Evolutionary conservation across 2,797 vertebrate species (phyloP).

Genomic region (Euphonia xanthogaster): DNA sequence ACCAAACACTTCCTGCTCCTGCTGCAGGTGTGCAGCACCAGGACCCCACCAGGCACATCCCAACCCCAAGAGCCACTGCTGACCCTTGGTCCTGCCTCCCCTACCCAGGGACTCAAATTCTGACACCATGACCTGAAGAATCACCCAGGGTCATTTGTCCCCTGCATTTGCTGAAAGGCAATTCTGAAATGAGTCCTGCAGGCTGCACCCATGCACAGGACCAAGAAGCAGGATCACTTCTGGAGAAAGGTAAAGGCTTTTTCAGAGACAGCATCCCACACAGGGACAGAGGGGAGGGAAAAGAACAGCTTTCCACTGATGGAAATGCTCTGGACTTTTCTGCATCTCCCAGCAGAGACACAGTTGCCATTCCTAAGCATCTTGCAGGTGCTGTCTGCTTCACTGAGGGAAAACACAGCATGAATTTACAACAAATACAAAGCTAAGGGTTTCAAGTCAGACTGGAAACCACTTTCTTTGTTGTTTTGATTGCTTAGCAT

Average conservation of each 20-base stretch:
- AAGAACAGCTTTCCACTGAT: neutral
- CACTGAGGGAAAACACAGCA: neutral
- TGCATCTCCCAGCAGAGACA: neutral
- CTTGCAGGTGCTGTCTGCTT: neutral
- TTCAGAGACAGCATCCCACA: neutral
- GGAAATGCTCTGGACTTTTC: neutral
- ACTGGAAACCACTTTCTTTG: neutral
- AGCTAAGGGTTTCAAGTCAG: neutral
- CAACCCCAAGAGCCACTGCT: neutral
- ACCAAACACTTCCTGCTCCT: neutral
- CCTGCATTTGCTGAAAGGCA: neutral
- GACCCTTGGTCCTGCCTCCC: neutral
- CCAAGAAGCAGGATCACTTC: neutral
- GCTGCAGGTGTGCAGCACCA: neutral
- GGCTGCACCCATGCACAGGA: neutral
- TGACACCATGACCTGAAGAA: neutral
- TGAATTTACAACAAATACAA: neutral
- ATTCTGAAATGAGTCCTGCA: neutral
- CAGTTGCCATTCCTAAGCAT: neutral
- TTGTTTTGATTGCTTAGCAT: neutral
- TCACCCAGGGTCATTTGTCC: neutral
- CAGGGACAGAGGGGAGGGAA: fast-evolving
- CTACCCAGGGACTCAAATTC: neutral
- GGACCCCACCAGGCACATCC: neutral
- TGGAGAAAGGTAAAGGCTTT: neutral